These are phyloP conservation scores for Adelges cooleyi DNA, from an alignment of 1,140 invertebrate genomes.

Conservation along the genomic window DNA sequence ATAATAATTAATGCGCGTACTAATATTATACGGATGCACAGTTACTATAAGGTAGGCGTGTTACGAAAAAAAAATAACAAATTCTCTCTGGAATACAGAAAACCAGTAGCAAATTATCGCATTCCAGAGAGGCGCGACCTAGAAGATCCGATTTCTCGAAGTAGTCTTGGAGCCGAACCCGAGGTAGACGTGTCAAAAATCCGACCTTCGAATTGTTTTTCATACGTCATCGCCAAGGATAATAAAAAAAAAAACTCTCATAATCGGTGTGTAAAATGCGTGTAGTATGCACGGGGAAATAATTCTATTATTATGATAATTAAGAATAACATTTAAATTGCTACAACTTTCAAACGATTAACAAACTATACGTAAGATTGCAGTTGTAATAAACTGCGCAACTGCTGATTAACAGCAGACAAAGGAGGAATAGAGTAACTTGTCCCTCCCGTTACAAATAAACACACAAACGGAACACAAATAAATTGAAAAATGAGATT, in stretches of 20 bases:
- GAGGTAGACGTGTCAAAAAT: background rate
- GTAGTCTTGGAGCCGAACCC: background rate
- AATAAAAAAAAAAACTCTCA: background rate
- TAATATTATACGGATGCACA: background rate
- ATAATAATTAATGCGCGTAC: background rate
- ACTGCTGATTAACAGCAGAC: too few relatives aligned
- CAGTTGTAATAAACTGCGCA: too few relatives aligned
- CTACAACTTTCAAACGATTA: too few relatives aligned
- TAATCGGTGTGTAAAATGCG: background rate
- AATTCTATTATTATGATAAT: conserved; percentile 12
- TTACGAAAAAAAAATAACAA: background rate
- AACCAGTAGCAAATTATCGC: background rate
- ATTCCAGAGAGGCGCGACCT: background rate
- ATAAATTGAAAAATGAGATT: too few relatives aligned
- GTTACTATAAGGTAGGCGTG: background rate
- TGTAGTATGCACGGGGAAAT: background rate
- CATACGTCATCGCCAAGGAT: background rate
- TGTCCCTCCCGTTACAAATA: too few relatives aligned
- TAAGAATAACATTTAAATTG: background rate
- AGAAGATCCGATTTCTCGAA: conserved; percentile 19
- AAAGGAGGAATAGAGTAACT: too few relatives aligned
- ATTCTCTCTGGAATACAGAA: background rate
- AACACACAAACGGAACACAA: too few relatives aligned
- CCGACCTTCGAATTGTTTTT: conserved; percentile 15
- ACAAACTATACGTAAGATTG: too few relatives aligned